These are phyloP conservation scores for Coenonympha glycerion DNA, from an alignment of 2,888 invertebrate species.

Conservation along the genomic window DNA sequence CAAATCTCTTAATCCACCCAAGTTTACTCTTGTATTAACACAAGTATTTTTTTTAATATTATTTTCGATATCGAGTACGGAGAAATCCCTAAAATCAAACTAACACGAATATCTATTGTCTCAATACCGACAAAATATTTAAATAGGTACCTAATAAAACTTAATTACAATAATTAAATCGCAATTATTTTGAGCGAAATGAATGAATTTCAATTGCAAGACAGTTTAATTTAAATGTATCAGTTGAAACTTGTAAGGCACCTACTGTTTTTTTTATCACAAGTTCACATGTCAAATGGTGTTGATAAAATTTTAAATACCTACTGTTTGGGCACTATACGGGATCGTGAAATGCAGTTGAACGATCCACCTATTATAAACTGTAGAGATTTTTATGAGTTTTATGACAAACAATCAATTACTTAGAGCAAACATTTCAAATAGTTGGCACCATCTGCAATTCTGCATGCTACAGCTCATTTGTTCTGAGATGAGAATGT, in stretches of 20 bases:
- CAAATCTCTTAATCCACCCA: too few relatives aligned
- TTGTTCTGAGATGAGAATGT: too few relatives aligned
- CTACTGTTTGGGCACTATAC: slow-evolving; percentile 33
- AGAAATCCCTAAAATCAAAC: too few relatives aligned
- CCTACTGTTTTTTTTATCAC: slow-evolving; percentile 46
- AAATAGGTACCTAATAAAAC: too few relatives aligned
- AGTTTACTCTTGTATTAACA: too few relatives aligned
- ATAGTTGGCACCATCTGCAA: too few relatives aligned
- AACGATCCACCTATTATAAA: slow-evolving; percentile 1
- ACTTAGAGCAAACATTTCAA: neutral
- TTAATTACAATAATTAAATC: neutral
- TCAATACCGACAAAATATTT: neutral
- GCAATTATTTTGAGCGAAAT: neutral
- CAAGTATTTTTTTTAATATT: too few relatives aligned
- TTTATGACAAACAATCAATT: slow-evolving; percentile 1
- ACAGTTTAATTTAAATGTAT: neutral
- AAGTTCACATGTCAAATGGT: slow-evolving; percentile 67
- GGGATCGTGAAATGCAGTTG: slow-evolving; percentile 27
- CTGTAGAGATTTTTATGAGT: neutral
- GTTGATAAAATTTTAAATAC: slow-evolving; percentile 51
- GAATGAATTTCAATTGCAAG: neutral
- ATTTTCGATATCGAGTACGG: too few relatives aligned
- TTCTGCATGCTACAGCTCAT: too few relatives aligned
- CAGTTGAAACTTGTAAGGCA: slow-evolving; percentile 15
- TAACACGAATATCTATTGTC: too few relatives aligned